These are phyloP conservation scores for Dendrolimus pini DNA, from an alignment of 2,888 invertebrate genomes.

Conservation along the genomic window DNA sequence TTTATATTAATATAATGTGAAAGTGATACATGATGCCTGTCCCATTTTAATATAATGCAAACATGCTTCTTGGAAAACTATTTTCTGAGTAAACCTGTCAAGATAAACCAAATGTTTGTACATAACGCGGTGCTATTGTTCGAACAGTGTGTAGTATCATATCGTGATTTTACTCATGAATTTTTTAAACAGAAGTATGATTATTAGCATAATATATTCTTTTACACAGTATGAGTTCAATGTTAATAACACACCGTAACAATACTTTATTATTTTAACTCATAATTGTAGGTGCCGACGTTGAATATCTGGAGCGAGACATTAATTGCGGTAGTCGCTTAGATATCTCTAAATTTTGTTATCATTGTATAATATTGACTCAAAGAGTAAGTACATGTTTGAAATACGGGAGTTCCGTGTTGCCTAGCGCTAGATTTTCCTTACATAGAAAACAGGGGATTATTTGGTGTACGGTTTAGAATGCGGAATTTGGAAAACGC, in stretches of 20 bases:
- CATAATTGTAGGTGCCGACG: no score
- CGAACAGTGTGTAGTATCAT: slow-evolving; percentile 29
- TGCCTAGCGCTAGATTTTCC: neutral
- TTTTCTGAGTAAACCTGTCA: slow-evolving; percentile 66
- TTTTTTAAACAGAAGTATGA: neutral
- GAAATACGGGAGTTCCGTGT: neutral
- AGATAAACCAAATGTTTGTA: slow-evolving; percentile 61
- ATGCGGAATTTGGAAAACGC: no score
- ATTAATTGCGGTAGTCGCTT: neutral
- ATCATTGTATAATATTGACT: neutral
- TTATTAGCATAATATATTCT: neutral
- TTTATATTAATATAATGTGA: slow-evolving; percentile 4
- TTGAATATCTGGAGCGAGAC: neutral
- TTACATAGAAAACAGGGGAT: no score
- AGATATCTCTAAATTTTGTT: neutral
- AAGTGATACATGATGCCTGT: slow-evolving; percentile 28
- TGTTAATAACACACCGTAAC: neutral
- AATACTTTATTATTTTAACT: no score
- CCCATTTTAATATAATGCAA: slow-evolving; percentile 43
- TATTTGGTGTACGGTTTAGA: no score
- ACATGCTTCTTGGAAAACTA: slow-evolving; percentile 52
- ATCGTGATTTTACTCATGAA: neutral
- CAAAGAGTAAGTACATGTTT: neutral
- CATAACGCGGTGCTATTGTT: slow-evolving; percentile 46
- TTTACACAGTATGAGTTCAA: neutral